Evolutionary conservation across 2,797 vertebrate genomes (phyloP).

Genomic region (Peromyscus melanophrys): DNA sequence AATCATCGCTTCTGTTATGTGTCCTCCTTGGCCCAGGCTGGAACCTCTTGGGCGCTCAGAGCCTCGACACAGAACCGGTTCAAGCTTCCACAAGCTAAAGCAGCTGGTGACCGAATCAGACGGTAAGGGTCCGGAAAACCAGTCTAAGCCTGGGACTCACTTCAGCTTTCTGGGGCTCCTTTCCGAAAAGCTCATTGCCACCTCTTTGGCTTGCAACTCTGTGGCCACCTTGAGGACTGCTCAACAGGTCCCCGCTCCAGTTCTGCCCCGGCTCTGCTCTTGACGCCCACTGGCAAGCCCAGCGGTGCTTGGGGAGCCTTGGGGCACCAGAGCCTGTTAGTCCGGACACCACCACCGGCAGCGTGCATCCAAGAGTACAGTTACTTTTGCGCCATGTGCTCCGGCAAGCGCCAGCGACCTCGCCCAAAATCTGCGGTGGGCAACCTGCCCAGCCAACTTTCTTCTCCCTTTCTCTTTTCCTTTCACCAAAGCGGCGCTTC

Average conservation of each 20-base stretch:
- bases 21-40: neutral
- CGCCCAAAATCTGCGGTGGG: conserved; percentile 25
- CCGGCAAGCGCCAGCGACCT: neutral
- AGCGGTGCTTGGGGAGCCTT: neutral
- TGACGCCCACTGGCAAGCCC: neutral
- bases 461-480: conserved; percentile 30
- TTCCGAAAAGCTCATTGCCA: neutral
- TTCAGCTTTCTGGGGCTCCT: neutral
- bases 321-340: conserved; percentile 3
- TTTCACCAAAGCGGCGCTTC: neutral
- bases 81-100: conserved; percentile 37
- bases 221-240: neutral
- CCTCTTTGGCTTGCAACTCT: neutral
- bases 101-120: neutral
- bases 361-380: conserved; percentile 52
- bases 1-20: neutral
- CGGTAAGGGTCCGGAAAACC: neutral
- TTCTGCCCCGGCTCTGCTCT: neutral
- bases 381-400: conserved; percentile 49
- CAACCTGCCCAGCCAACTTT: conserved; percentile 61
- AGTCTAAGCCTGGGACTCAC: neutral
- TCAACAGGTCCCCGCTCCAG: neutral
- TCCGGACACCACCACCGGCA: neutral
- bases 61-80: neutral
- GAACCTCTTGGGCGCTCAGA: conserved; percentile 22